These are phyloP conservation scores for Euspilapteryx auroguttella DNA, from an alignment of 2,888 invertebrate genomes.

Conservation along the genomic window DNA sequence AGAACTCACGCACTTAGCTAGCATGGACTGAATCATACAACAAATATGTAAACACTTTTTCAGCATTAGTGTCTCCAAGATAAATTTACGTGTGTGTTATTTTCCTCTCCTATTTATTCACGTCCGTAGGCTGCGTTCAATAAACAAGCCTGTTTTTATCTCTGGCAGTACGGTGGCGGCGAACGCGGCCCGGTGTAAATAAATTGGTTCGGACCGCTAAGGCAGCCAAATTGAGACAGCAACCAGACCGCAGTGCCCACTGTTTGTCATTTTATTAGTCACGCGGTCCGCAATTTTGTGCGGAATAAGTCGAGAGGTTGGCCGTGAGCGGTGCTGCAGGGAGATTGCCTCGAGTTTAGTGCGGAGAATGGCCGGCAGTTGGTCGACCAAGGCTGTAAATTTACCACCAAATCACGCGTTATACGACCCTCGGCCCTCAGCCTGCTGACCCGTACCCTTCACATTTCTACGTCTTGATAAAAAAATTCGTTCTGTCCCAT, in stretches of 20 bases:
- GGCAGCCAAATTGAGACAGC: conserved; percentile 19
- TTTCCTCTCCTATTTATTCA: too few relatives aligned
- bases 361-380: conserved; percentile 37
- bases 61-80: too few relatives aligned
- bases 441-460: conserved; percentile 18
- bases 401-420: conserved; percentile 48
- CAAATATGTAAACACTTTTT: too few relatives aligned
- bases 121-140: too few relatives aligned
- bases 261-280: conserved; percentile 57
- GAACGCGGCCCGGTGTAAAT: conserved; percentile 2
- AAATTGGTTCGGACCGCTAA: conserved; percentile 17
- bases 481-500: too few relatives aligned
- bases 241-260: conserved; percentile 22
- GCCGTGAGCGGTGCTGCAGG: conserved; percentile 23
- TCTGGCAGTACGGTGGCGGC: neutral
- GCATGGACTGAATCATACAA: too few relatives aligned
- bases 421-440: conserved; percentile 39
- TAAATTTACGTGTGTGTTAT: too few relatives aligned
- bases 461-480: conserved; percentile 2
- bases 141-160: too few relatives aligned
- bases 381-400: conserved; percentile 59
- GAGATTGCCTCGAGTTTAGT: conserved; percentile 54
- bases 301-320: conserved; percentile 40
- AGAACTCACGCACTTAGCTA: too few relatives aligned
- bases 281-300: conserved; percentile 44